Percentiles rank a stretch among this genome's conserved stretches.
phyloP scores from a whole-genome alignment of 2,888 invertebrate species.

The Andrena minutula region DNA sequence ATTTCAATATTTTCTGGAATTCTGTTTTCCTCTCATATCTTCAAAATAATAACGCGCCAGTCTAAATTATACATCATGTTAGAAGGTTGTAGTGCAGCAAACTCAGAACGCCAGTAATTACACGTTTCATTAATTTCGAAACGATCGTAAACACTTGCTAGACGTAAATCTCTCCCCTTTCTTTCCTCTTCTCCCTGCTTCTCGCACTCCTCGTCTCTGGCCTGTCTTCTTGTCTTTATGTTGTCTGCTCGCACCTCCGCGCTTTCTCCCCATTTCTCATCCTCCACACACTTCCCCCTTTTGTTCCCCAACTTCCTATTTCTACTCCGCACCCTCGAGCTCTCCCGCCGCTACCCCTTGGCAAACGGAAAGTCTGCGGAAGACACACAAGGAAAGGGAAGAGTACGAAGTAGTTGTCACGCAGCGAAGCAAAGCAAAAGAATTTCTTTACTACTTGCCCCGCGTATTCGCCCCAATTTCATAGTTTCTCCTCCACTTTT shows the following conservation, averaged over 20 bases:
- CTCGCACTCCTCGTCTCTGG: not conserved
- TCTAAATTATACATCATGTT: no score
- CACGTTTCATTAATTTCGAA: constrained; percentile 3
- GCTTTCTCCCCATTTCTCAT: not conserved
- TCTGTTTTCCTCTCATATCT: no score
- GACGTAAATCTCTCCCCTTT: not conserved
- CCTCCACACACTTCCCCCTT: not conserved
- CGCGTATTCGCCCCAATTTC: no score
- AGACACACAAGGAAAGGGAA: not conserved
- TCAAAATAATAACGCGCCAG: no score
- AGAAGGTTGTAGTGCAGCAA: no score
- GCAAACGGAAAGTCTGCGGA: constrained; percentile 11
- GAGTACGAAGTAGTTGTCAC: not conserved
- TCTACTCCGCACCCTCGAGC: not conserved
- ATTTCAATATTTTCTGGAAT: no score
- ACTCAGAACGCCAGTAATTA: no score
- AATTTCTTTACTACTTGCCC: not conserved
- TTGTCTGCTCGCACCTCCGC: not conserved
- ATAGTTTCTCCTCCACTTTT: no score
- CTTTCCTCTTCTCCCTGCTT: not conserved
- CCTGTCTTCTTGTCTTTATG: not conserved
- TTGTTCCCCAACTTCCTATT: not conserved
- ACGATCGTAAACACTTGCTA: not conserved
- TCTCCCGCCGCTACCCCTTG: not conserved
- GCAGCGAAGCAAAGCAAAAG: not conserved